A percentile compares a stretch with the other conserved stretches of the same genome.
Conservation (phyloP, 2,888 invertebrate species). For the Eupithecia vulgata region DNA sequence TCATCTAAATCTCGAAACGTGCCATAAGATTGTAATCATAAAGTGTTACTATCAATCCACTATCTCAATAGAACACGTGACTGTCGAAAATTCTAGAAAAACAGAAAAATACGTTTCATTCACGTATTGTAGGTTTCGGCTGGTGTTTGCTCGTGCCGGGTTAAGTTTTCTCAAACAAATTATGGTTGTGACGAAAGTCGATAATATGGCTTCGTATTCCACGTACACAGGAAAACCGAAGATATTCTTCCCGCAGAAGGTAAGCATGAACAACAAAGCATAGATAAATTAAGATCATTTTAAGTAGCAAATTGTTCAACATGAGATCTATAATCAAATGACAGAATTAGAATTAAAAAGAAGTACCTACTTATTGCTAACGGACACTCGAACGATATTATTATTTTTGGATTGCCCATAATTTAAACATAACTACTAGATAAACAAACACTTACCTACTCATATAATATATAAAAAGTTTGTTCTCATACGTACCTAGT, state of each 20-base stretch:
- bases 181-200: constrained; percentile 81
- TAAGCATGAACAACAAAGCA: constrained; percentile 51
- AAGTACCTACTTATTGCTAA: not conserved
- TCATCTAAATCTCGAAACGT: constrained; percentile 62
- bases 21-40: constrained; percentile 61
- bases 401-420: not conserved
- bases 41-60: constrained; percentile 63
- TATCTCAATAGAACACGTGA: constrained; percentile 67
- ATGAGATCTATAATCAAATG: not conserved
- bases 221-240: constrained; percentile 82
- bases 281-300: not conserved
- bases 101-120: constrained; percentile 57
- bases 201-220: constrained; percentile 81
- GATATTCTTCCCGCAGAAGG: constrained; percentile 82
- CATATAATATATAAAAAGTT: not conserved
- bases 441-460: not conserved
- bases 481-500: not conserved
- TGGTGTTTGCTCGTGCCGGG: constrained; percentile 68
- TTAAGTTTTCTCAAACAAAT: constrained; percentile 72
- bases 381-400: not conserved
- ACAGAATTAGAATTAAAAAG: not conserved
- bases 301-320: not conserved
- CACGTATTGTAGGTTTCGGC: constrained; percentile 58
- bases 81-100: constrained; percentile 77
- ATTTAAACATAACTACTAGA: constrained; percentile 1